Percentiles rank a stretch among this genome's conserved stretches.
phyloP scores from a whole-genome alignment of 2,797 vertebrate species.

The Characodon lateralis region DNA sequence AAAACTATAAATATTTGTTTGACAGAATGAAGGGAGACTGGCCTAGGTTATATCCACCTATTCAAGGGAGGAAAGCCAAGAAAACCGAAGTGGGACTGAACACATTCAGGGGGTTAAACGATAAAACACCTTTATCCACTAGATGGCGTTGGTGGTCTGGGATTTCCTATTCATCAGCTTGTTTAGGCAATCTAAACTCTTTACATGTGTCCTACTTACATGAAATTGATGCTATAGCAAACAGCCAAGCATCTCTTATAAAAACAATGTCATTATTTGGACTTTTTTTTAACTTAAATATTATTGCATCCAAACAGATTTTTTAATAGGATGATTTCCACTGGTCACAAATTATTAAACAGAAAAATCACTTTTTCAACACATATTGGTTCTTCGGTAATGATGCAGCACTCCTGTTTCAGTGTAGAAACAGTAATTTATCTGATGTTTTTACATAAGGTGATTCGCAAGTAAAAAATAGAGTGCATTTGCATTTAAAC shows the following conservation, averaged over 20 bases:
- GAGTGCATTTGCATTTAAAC: neutral
- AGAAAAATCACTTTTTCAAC: neutral
- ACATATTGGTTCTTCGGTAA: neutral
- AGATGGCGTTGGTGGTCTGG: constrained; percentile 75
- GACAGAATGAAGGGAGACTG: neutral
- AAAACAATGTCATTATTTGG: neutral
- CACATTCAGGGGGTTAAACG: neutral
- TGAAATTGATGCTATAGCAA: no score
- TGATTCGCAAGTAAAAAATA: neutral
- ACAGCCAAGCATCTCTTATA: neutral
- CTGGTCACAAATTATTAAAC: neutral
- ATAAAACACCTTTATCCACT: constrained; percentile 55
- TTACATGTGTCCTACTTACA: neutral
- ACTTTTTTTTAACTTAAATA: neutral
- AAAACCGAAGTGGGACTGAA: neutral
- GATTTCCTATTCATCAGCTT: constrained; percentile 19
- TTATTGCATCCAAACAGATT: neutral
- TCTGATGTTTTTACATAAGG: no score
- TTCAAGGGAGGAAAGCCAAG: neutral
- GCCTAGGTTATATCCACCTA: neutral
- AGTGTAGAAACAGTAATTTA: no score
- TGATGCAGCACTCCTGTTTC: no score
- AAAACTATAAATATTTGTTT: no score
- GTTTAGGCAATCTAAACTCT: neutral
- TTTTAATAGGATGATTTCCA: neutral